Conservation (phyloP, 2,113 vertebrate species). For the Pseudonaja textilis region DNA sequence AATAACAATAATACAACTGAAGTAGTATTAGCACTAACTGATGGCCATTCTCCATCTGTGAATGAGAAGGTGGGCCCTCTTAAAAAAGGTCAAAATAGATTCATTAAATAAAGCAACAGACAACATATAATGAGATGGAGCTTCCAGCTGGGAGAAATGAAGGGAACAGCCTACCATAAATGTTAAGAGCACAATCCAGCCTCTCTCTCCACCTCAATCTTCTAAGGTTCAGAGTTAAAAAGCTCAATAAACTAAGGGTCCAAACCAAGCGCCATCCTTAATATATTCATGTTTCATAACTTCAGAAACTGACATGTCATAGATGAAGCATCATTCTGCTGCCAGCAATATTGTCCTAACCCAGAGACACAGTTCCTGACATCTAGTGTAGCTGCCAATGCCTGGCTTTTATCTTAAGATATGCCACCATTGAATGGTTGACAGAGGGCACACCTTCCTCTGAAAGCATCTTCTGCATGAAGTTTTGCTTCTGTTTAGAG, state of each 20-base stretch:
- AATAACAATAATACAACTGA: conserved; percentile 44
- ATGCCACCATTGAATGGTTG: background rate
- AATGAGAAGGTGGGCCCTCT: background rate
- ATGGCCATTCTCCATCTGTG: conserved; percentile 38
- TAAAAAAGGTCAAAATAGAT: conserved; percentile 6
- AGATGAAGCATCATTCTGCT: background rate
- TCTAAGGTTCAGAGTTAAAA: background rate
- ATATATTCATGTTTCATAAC: background rate
- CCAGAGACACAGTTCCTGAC: background rate
- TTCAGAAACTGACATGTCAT: background rate
- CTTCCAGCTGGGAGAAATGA: background rate
- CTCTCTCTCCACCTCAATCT: background rate
- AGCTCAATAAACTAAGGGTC: background rate
- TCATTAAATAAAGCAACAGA: background rate
- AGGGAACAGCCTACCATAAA: background rate
- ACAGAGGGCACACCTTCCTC: background rate
- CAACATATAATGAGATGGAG: background rate
- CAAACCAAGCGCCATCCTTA: background rate
- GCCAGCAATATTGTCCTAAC: background rate
- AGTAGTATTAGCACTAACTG: conserved; percentile 31
- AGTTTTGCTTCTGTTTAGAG: background rate
- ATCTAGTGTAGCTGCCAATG: background rate
- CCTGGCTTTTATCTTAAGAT: background rate
- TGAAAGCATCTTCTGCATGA: background rate
- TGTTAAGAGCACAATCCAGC: background rate